phyloP scores from a whole-genome alignment of 2,797 vertebrate genomes.

The Scarus forsteni region DNA sequence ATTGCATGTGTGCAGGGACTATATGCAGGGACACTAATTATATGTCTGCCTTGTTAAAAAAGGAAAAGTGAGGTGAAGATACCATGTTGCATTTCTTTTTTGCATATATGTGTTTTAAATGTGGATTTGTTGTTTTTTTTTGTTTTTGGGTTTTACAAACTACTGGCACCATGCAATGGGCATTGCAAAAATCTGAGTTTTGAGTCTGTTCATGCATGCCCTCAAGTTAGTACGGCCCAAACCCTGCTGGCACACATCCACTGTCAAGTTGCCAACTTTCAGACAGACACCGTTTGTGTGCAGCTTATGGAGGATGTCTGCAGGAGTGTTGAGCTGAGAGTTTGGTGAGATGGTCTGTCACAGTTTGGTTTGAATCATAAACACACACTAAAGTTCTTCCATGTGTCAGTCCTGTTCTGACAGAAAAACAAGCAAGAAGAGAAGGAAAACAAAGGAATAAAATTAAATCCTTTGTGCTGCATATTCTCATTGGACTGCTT shows the following conservation, averaged over 20 bases:
- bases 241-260: not conserved
- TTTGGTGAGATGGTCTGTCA: constrained; percentile 22
- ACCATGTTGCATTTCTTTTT: not conserved
- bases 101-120: not conserved
- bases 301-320: not conserved
- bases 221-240: not conserved
- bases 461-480: not conserved
- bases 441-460: not conserved
- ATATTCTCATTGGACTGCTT: not conserved
- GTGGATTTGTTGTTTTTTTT: not conserved
- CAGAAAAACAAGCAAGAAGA: not conserved
- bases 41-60: too few species aligned
- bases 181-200: not conserved
- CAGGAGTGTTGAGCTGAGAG: not conserved
- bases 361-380: constrained; percentile 1
- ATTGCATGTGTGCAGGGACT: too few species aligned
- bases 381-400: not conserved
- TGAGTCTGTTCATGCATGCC: not conserved
- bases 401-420: constrained; percentile 7
- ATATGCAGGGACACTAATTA: too few species aligned
- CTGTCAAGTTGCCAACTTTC: not conserved
- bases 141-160: not conserved
- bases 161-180: not conserved
- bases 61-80: too few species aligned
- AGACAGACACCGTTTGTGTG: constrained; percentile 5